A percentile compares a stretch with the other conserved stretches of the same genome.
phyloP scores from a whole-genome alignment of 2,797 vertebrate genomes.

The Geotrypetes seraphini region DNA sequence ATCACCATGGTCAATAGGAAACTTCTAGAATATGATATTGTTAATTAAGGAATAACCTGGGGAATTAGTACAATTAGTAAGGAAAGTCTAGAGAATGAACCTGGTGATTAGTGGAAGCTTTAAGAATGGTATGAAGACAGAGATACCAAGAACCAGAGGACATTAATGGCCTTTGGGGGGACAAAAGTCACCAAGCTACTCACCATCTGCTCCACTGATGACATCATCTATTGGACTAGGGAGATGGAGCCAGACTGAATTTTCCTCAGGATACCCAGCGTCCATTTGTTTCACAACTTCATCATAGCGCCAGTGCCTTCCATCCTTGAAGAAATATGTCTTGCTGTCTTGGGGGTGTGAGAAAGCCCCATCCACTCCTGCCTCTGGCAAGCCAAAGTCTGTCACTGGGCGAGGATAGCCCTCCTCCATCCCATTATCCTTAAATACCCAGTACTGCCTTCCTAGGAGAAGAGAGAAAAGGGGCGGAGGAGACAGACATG shows the following conservation, averaged over 20 bases:
- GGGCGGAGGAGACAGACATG: too few species aligned
- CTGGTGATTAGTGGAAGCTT: too few species aligned
- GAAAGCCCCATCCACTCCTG: slow-evolving; percentile 8
- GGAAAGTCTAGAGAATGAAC: too few species aligned
- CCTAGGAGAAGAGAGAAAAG: slow-evolving; percentile 19
- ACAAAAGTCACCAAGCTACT: too few species aligned
- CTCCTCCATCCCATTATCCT: slow-evolving; percentile 52
- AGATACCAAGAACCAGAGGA: slow-evolving; percentile 41
- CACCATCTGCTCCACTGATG: slow-evolving; percentile 33
- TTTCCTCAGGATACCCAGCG: slow-evolving; percentile 33
- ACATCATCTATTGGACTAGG: slow-evolving; percentile 13
- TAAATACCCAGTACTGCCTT: slow-evolving; percentile 58
- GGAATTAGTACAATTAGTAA: too few species aligned
- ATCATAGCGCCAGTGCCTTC: slow-evolving; percentile 11
- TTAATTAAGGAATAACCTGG: too few species aligned
- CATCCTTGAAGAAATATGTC: slow-evolving; percentile 16
- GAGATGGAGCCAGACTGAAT: slow-evolving; percentile 11
- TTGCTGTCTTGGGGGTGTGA: neutral
- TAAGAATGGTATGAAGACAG: too few species aligned
- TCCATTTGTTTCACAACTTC: slow-evolving; percentile 46
- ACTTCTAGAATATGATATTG: too few species aligned
- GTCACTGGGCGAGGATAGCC: slow-evolving; percentile 48
- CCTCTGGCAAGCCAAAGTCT: slow-evolving; percentile 14
- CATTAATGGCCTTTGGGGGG: slow-evolving; percentile 35
- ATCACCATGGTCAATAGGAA: too few species aligned